Percentiles rank a stretch among this genome's conserved stretches.
phyloP scores from a whole-genome alignment of 2,113 vertebrate genomes.

The Steatornis caripensis region DNA sequence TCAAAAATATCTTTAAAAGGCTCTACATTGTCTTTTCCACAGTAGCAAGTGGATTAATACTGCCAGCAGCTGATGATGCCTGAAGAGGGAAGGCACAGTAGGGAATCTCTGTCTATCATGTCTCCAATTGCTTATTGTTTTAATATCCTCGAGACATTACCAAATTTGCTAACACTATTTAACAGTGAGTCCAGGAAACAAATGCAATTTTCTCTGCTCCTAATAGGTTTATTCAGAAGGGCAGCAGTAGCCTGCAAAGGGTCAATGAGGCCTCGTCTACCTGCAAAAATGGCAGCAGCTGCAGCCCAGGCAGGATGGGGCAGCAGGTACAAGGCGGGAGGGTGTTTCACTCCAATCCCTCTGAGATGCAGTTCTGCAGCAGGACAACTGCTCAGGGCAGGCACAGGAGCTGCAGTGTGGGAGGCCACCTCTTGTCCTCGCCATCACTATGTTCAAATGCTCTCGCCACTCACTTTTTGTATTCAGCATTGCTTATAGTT shows the following conservation, averaged over 20 bases:
- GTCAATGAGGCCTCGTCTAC: background rate
- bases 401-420: fast-evolving
- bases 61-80: background rate
- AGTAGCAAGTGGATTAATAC: background rate
- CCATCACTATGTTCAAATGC: background rate
- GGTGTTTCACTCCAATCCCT: background rate
- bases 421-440: background rate
- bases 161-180: background rate
- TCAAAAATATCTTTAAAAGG: background rate
- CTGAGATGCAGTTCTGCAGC: background rate
- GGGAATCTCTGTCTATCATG: background rate
- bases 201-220: background rate
- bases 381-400: background rate
- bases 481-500: background rate
- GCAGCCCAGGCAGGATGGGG: background rate
- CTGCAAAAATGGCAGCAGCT: background rate
- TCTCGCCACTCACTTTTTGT: background rate
- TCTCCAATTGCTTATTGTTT: background rate
- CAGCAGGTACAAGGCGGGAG: background rate
- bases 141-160: background rate
- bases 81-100: background rate
- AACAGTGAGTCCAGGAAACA: background rate
- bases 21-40: background rate
- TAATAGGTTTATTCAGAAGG: background rate
- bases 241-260: background rate